These are phyloP conservation scores for Chroicocephalus ridibundus DNA, from an alignment of 2,113 vertebrate species.

Conservation along the genomic window DNA sequence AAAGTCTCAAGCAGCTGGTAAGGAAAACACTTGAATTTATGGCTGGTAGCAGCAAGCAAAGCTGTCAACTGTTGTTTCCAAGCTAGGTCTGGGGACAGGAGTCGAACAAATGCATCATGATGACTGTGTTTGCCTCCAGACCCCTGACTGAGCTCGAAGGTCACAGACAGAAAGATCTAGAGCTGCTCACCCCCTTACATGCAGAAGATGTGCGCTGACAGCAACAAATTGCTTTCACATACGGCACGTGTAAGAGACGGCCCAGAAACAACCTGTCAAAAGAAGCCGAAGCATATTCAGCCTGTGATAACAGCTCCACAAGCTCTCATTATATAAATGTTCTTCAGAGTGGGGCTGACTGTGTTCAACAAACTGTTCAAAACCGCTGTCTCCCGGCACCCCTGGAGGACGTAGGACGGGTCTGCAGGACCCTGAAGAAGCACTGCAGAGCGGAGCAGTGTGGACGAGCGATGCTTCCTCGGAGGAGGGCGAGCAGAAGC, in stretches of 20 bases:
- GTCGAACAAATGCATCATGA: background rate
- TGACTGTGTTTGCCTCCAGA: background rate
- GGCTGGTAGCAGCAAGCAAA: background rate
- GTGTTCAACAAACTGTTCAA: background rate
- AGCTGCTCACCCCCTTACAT: rapidly evolving
- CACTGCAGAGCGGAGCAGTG: background rate
- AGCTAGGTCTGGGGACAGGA: background rate
- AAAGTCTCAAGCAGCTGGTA: background rate
- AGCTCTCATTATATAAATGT: rapidly evolving
- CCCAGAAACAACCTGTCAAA: background rate
- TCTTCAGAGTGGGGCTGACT: background rate
- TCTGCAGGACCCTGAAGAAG: background rate
- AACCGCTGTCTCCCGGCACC: background rate
- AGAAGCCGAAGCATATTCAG: background rate
- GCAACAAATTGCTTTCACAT: background rate
- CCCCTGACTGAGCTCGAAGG: background rate
- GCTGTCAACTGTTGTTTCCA: background rate
- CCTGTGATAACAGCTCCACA: background rate
- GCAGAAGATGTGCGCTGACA: background rate
- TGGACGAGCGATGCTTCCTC: background rate
- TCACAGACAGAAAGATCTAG: background rate
- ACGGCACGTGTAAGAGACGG: background rate
- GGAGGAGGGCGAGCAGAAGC: rapidly evolving
- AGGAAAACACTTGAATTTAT: background rate
- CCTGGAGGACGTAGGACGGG: background rate